Evolutionary conservation across 2,888 invertebrate species (phyloP).

Genomic region (Nomada goodeniana): DNA sequence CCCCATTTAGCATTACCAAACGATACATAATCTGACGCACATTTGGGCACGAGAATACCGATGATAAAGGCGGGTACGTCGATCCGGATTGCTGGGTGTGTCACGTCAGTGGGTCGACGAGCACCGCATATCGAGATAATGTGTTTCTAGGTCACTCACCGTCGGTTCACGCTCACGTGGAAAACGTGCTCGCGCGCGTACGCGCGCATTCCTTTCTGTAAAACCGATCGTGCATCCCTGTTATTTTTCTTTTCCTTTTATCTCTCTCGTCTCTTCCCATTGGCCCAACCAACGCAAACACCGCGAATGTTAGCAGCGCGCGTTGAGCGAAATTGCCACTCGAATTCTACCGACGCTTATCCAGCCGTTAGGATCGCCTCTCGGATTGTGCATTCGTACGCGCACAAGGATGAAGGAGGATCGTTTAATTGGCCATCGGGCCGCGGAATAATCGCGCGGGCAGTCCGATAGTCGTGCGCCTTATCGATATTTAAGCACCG

Average conservation of each 20-base stretch:
- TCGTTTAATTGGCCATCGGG: constrained; percentile 15
- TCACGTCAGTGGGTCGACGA: constrained; percentile 76
- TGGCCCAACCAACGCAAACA: neutral
- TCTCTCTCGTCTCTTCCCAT: neutral
- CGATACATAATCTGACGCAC: neutral
- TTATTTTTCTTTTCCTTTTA: too few relatives aligned
- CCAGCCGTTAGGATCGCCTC: constrained; percentile 16
- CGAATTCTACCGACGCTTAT: constrained; percentile 31
- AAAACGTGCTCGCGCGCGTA: neutral
- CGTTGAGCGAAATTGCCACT: constrained; percentile 40
- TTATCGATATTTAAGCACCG: constrained; percentile 12
- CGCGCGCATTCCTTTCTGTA: constrained; percentile 65
- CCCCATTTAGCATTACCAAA: neutral
- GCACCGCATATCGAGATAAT: constrained; percentile 75
- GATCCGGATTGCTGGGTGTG: constrained; percentile 73
- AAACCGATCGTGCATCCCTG: constrained; percentile 55
- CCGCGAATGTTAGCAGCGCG: constrained; percentile 27
- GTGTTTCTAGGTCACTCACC: constrained; percentile 78
- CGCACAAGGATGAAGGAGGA: neutral
- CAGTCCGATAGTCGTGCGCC: neutral
- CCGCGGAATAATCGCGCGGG: constrained; percentile 10
- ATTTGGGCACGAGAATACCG: constrained; percentile 22
- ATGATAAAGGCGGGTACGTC: constrained; percentile 62
- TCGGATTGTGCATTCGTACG: neutral
- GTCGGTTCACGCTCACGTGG: constrained; percentile 48